phyloP scores from a whole-genome alignment of 2,888 invertebrate species.

The Agonopterix heracliana region DNA sequence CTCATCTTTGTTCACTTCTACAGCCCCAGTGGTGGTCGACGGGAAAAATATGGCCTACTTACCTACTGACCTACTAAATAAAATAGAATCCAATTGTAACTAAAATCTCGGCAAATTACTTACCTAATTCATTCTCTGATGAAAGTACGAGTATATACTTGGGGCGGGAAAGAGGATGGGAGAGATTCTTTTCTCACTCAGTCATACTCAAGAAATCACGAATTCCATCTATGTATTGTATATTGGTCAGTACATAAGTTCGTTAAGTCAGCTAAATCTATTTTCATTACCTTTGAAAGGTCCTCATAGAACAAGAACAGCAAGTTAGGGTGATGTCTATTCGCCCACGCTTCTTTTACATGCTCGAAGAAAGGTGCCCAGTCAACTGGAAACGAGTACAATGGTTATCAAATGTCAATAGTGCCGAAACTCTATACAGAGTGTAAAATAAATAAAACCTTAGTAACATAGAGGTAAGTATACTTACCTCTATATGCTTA shows the following conservation, averaged over 20 bases:
- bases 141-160: too few species aligned
- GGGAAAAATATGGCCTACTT: too few species aligned
- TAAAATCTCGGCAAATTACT: too few species aligned
- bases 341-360: constrained; percentile 81
- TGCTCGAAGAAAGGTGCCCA: constrained; percentile 81
- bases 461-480: neutral
- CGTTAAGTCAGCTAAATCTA: too few species aligned
- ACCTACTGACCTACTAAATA: too few species aligned
- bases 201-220: neutral
- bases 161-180: too few species aligned
- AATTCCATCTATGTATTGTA: neutral
- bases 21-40: too few species aligned
- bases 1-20: too few species aligned
- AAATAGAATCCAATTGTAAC: too few species aligned
- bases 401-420: neutral
- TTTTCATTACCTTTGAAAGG: constrained; percentile 68
- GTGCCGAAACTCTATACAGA: neutral
- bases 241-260: neutral
- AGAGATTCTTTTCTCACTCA: too few species aligned
- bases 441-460: neutral
- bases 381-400: constrained; percentile 18
- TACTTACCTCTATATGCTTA: neutral
- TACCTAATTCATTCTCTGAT: too few species aligned
- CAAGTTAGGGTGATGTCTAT: constrained; percentile 78
- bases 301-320: constrained; percentile 86